Percentiles rank a stretch among this genome's conserved stretches.
phyloP scores from a whole-genome alignment of 2,888 invertebrate species.

The Marronus borbonicus region DNA sequence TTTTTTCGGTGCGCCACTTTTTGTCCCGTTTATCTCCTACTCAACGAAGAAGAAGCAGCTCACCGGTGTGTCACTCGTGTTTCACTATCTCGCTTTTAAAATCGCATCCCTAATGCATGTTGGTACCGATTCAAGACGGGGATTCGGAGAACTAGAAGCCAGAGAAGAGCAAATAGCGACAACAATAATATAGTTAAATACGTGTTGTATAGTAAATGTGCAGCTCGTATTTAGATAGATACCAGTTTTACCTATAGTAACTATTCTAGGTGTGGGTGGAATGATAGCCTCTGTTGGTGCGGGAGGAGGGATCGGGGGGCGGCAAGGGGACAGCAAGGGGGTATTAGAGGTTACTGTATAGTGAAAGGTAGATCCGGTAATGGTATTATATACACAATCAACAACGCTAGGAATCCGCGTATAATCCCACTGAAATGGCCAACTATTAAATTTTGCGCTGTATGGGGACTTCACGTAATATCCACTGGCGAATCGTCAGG shows the following conservation, averaged over 20 bases:
- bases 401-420: constrained; percentile 58
- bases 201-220: constrained; percentile 66
- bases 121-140: background rate
- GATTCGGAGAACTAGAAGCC: constrained; percentile 53
- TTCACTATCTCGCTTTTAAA: constrained; percentile 27
- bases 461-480: no score
- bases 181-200: constrained; percentile 65
- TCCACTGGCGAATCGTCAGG: no score
- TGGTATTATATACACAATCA: constrained; percentile 57
- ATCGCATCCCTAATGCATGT: constrained; percentile 51
- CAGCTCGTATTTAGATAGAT: constrained; percentile 66
- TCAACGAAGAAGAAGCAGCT: background rate
- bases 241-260: constrained; percentile 64
- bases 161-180: constrained; percentile 60
- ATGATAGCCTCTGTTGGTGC: constrained; percentile 65
- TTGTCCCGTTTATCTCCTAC: background rate
- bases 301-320: constrained; percentile 57
- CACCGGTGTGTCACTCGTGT: constrained; percentile 7
- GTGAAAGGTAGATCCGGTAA: constrained; percentile 70
- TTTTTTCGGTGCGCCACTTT: background rate
- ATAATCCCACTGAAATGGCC: constrained; percentile 47
- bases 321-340: constrained; percentile 62
- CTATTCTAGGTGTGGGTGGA: constrained; percentile 69
- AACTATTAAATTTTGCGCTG: background rate
- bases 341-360: constrained; percentile 66